Evolutionary conservation across 64 coral and sea anemone genomes (phyloP), one percentile per base, ranked within the genome.

Genomic region (Montipora efflorescens): DNA sequence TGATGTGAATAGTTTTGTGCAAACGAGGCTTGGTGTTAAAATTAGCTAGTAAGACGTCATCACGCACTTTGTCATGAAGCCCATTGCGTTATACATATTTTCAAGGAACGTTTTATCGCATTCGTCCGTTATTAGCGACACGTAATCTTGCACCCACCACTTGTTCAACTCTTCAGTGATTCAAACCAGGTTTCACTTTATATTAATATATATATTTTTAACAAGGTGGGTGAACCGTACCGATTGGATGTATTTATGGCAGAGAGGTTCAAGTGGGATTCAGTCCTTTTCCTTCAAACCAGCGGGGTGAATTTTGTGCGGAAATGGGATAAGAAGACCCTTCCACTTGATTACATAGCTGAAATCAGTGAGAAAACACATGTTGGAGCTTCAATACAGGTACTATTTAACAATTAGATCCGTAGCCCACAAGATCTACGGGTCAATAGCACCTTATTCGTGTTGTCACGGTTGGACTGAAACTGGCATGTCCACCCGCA

Each of bases 201-300:
- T 36, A 2, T 36, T 36, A 36, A 36, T 36, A 2, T 2, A 36
- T 36, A 47, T 59, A 66, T 90, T 1, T 75, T 49, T 83, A 83
- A 44, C 18, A 11, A 98, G 97, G 59, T 89, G 43, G 97, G 94
- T 80, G 83, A 94, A 64, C 89, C 77, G 8, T 96, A 98, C 82
- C 91, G 92, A 23, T 73, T 98, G 43, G 94, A 98, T 44, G 62
- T 98, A 2, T 98, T 98, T 67, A 23, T 98, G 58, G 94, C 97
- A n/a, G 97, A 98, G 48, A 88, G 97, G 7, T 91, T 94, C 59
- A 77, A 59, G 28, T 96, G 97, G 66, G 91, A 98, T 48, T 98
- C 97, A 8, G 45, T 79, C 46, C 78, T 98, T 23, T 68, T 98
- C 59, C 88, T 94, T 69, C 97, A 98, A 87, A 90, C 94, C 52